Evolutionary conservation across 2,113 vertebrate genomes (phyloP), one percentile per base, ranked within the genome.

Genomic region (Hippoglossus stenolepis): DNA sequence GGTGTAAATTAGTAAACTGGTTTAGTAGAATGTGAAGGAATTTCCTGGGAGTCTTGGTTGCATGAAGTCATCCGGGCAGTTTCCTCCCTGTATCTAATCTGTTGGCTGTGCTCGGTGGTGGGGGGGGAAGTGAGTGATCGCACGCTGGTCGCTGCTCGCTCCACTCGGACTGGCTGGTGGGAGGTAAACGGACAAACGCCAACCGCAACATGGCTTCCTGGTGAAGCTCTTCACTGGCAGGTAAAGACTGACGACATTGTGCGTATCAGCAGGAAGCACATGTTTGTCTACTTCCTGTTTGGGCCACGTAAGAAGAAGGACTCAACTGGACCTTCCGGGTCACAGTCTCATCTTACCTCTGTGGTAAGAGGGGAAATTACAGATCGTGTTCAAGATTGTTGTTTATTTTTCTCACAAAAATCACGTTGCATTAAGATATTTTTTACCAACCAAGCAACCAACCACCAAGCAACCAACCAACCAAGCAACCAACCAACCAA

Each of bases 181-280:
- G 31, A 35, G 9, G 64, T 45, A 13, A 45, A 51, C 38, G 15
- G 2, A 17, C 12, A 17, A 5, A 5, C 5, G 0, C 8, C 9
- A 49, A 31, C 20, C 5, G 20, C 5, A n/a, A 11, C 10, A 3
- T 15, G 24, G 5, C 15, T 21, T 26, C 21, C 40, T 28, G 60
- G 47, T 62, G 9, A 74, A 18, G 20, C 38, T 58, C 40, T 3
- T 20, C 59, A 23, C 6, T 35, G 20, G 35, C 57, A 45, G 47
- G 7, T 43, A 62, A 40, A 40, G 21, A 62, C 58, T 23, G 26
- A 59, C 4, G n/a, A 51, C 56, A 15, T n/a, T 5, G 38, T 49
- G 51, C 17, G 13, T 56, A 31, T 59, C 26, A 70, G 38, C 21
- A 70, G 67, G 51, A 70, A 65, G 67, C 51, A 70, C 15, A 58